phyloP scores from a whole-genome alignment of 2,113 vertebrate genomes.

The Sorex araneus region DNA sequence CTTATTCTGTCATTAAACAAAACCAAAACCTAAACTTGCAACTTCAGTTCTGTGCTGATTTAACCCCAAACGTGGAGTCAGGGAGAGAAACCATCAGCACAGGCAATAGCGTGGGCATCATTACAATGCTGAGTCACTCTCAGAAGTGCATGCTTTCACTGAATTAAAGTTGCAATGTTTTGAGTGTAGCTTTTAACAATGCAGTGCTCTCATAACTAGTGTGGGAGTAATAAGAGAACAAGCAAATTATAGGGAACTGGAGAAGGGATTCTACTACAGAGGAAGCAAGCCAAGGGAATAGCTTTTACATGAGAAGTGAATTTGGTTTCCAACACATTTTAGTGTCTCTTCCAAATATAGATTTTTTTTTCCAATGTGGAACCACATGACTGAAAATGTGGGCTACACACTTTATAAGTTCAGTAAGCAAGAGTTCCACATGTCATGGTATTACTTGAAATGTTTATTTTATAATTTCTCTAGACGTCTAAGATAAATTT shows the following conservation, averaged over 20 bases:
- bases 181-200: slow-evolving; percentile 79
- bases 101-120: background rate
- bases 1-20: slow-evolving; percentile 57
- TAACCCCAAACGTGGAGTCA: slow-evolving; percentile 74
- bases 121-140: slow-evolving; percentile 82
- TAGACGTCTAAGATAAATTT: slow-evolving; percentile 74
- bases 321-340: slow-evolving; percentile 78
- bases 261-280: slow-evolving; percentile 76
- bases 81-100: slow-evolving; percentile 63
- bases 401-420: slow-evolving; percentile 78
- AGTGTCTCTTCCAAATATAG: slow-evolving; percentile 84
- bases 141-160: slow-evolving; percentile 65
- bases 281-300: slow-evolving; percentile 76
- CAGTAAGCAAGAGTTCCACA: slow-evolving; percentile 74
- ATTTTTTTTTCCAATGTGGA: slow-evolving; percentile 76
- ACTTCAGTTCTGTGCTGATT: slow-evolving; percentile 73
- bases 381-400: slow-evolving; percentile 76
- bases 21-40: slow-evolving; percentile 52
- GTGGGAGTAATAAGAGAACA: slow-evolving; percentile 84
- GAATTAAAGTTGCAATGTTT: slow-evolving; percentile 79
- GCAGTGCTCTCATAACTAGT: slow-evolving; percentile 77
- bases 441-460: slow-evolving; percentile 76
- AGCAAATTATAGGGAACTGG: slow-evolving; percentile 80
- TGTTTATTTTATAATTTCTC: slow-evolving; percentile 79
- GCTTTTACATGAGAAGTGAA: slow-evolving; percentile 58